Base-by-base conservation (phyloP, 1,140 invertebrate genomes). In the Berghia stephanieae region DNA sequence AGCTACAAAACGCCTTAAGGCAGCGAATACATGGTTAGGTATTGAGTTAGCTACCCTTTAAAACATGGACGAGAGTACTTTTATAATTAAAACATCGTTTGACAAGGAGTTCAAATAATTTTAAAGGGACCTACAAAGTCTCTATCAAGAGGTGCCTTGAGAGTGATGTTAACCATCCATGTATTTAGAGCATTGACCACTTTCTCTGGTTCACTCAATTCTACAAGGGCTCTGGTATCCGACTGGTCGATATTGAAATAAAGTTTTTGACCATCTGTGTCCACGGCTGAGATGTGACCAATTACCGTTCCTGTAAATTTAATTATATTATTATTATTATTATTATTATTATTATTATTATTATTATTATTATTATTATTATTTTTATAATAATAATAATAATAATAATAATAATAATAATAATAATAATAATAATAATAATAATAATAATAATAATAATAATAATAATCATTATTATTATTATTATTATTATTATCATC, bases 131-230 rank as follows among this genome's bases (percentile, higher is more conserved):
- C 78, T 76, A 85, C 84, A 60, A 72, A 82, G 73, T 85, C 84
- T 70, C 84, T 80, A 60, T 85, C 84, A 5, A 85, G 78, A 13
- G 46, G n/a, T n/a, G 72, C 42, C 18, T 79, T 81, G 21, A 85
- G 78, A 31, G 82, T 80, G 42, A 85, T 84, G 73, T 85, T 79
- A 13, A 83, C 83, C 38, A 76, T 57, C 63, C 75, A 60, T 13
- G 81, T 79, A 40, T 76, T 43, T 18, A 46, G 34, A 24, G 27
- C 40, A 24, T 67, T 55, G 60, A 77, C 68, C 2, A 80, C 71
- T 36, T 77, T 78, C 24, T 78, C 70, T 8, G 79, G 72, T 38
- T 67, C 73, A 57, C 78, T 82, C 40, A 85, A 78, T n/a, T 79
- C 66, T 6, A 85, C 84, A n/a, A 84, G 77, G 3, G 71, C n/a